These are phyloP conservation scores for Unio pictorum DNA, from an alignment of 2,888 invertebrate species.

Conservation along the genomic window DNA sequence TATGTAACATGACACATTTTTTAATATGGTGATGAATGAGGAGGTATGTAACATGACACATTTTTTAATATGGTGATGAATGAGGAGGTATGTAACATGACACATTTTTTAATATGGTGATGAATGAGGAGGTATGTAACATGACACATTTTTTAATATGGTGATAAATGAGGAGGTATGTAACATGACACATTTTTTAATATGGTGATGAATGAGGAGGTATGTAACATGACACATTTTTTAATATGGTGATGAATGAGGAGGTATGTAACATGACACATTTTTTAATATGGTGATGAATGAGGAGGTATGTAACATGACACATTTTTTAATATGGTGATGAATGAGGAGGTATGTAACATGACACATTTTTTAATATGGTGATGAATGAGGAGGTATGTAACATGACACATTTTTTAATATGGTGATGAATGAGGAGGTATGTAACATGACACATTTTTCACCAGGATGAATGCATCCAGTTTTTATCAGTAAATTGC, in stretches of 20 bases:
- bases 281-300: conserved; percentile 79
- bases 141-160: conserved; percentile 78
- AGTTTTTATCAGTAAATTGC: no score
- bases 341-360: conserved; percentile 71
- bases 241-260: conserved; percentile 80
- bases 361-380: conserved; percentile 78
- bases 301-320: conserved; percentile 69
- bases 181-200: conserved; percentile 74
- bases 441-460: conserved; percentile 35
- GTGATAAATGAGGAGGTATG: conserved; percentile 73
- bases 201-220: conserved; percentile 76
- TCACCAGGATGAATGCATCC: no score
- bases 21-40: conserved; percentile 80
- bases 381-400: conserved; percentile 73
- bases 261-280: conserved; percentile 64
- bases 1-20: conserved; percentile 35
- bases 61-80: conserved; percentile 79
- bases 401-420: conserved; percentile 74
- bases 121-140: conserved; percentile 71
- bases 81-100: conserved; percentile 69
- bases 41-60: conserved; percentile 64
- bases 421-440: conserved; percentile 76
- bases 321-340: conserved; percentile 79
- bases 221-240: conserved; percentile 35
- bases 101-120: conserved; percentile 79